Percentiles rank a stretch among this genome's conserved stretches.
These are phyloP conservation scores for Branchinecta lindahli DNA, from an alignment of 1,140 invertebrate species.

Conservation along the genomic window DNA sequence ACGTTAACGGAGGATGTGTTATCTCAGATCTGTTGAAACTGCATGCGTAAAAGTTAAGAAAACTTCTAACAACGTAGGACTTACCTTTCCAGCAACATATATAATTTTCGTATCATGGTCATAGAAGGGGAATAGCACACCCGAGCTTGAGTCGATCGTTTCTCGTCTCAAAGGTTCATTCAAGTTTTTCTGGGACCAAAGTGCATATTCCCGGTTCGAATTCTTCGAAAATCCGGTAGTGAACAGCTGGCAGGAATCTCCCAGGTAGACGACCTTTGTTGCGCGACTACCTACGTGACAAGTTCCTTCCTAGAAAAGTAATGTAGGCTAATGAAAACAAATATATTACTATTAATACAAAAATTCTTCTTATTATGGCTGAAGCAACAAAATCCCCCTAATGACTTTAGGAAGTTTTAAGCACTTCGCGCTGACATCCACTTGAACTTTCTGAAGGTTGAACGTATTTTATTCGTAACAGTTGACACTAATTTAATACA, in stretches of 20 bases:
- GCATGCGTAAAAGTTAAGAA: too few relatives aligned
- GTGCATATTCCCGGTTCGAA: constrained; percentile 71
- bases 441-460: too few relatives aligned
- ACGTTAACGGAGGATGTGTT: too few relatives aligned
- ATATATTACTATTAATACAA: too few relatives aligned
- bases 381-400: too few relatives aligned
- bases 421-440: too few relatives aligned
- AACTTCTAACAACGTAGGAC: neutral
- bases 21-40: too few relatives aligned
- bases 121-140: constrained; percentile 80
- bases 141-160: constrained; percentile 78
- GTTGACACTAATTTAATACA: too few relatives aligned
- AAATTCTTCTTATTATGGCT: too few relatives aligned
- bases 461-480: too few relatives aligned
- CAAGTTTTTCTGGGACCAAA: constrained; percentile 73
- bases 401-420: too few relatives aligned
- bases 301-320: constrained; percentile 47
- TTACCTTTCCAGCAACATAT: constrained; percentile 60
- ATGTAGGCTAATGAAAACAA: too few relatives aligned
- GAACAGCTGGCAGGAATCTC: constrained; percentile 52
- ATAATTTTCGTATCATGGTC: constrained; percentile 82
- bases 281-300: constrained; percentile 75
- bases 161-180: constrained; percentile 55
- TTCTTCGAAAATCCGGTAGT: constrained; percentile 80
- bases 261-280: constrained; percentile 74